Percentiles rank a stretch among this genome's conserved stretches.
These are phyloP conservation scores for Synanthedon formicaeformis DNA, from an alignment of 2,888 invertebrate genomes.

Conservation along the genomic window DNA sequence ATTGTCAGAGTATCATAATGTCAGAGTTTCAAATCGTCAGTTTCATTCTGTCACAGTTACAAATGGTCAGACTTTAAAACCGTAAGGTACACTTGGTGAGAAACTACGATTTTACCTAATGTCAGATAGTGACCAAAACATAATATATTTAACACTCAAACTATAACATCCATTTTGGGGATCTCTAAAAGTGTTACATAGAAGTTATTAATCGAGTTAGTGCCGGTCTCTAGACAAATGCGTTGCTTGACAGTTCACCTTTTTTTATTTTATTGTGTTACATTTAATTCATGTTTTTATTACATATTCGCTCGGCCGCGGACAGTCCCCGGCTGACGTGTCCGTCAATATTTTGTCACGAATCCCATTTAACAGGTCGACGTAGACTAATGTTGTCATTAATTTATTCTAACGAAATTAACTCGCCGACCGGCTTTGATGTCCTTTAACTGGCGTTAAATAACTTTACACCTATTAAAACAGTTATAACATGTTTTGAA, in stretches of 20 bases:
- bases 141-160: too few relatives aligned
- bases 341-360: slow-evolving; percentile 66
- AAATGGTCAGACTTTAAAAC: too few relatives aligned
- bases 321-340: slow-evolving; percentile 25
- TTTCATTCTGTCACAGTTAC: too few relatives aligned
- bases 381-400: slow-evolving; percentile 60
- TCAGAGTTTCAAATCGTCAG: too few relatives aligned
- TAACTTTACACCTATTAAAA: slow-evolving; percentile 23
- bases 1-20: too few relatives aligned
- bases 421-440: slow-evolving; percentile 46
- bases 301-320: slow-evolving; percentile 2
- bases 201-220: slow-evolving; percentile 48
- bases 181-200: slow-evolving; percentile 24
- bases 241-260: slow-evolving; percentile 38
- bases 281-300: slow-evolving; percentile 54
- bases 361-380: slow-evolving; percentile 47
- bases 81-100: too few relatives aligned
- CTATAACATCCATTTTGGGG: slow-evolving; percentile 4
- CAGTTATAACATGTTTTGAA: slow-evolving; percentile 21
- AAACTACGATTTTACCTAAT: too few relatives aligned
- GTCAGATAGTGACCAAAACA: too few relatives aligned
- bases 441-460: slow-evolving; percentile 31
- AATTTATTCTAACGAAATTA: slow-evolving; percentile 62
- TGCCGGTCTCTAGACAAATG: slow-evolving; percentile 55
- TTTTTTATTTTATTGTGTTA: slow-evolving; percentile 38